Base-by-base conservation (phyloP, 2,113 vertebrate species). In the Glaucidium brasilianum region DNA sequence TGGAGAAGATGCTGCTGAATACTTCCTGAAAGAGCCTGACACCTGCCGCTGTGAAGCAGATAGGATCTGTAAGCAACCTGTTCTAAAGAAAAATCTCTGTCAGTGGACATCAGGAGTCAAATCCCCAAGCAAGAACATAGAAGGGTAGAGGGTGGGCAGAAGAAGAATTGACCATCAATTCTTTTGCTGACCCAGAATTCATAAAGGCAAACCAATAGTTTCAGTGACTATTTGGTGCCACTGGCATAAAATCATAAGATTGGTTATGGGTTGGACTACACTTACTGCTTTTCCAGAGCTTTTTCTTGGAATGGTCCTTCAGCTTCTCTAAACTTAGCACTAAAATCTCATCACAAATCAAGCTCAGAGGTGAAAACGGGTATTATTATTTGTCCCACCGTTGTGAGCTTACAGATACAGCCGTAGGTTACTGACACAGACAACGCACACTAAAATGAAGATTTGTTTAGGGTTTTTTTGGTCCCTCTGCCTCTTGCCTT, bases 21-120 rank as follows among this genome's bases (percentile, higher is more conserved):
- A 32, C 47, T 91, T 86, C 50, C 68, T 71, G 86, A 89, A 95
- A 91, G 72, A 88, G 25, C 32, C 32, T 6, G 34, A 93, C 78
- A 91, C 90, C 76, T 94, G 91, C 78, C 84, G 79, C 52, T 91
- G 63, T 37, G 91, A 94, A 94, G 78, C 91, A 92, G 68, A 71
- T 58, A 37, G 74, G 41, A 71, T 75, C 25, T 60, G 26, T 94
- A 71, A 92, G 53, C 88, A 92, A 74, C n/a, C 15, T 80, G 49
- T 94, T 75, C 76, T 85, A 91, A 92, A 95, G 52, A 55, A 86
- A 86, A 47, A 37, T 73, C 32, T 72, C 39, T 84, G 37, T 86
- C 76, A 78, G 63, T 35, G 64, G 79, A n/a, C 27, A 72, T 34
- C 68, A 77, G 18, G 47, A 92, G 39, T 67, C 56, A 82, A 90